A percentile compares a stretch with the other conserved stretches of the same genome.
These are phyloP conservation scores for Bombus confusus DNA, from an alignment of 1,140 invertebrate species.

Conservation along the genomic window DNA sequence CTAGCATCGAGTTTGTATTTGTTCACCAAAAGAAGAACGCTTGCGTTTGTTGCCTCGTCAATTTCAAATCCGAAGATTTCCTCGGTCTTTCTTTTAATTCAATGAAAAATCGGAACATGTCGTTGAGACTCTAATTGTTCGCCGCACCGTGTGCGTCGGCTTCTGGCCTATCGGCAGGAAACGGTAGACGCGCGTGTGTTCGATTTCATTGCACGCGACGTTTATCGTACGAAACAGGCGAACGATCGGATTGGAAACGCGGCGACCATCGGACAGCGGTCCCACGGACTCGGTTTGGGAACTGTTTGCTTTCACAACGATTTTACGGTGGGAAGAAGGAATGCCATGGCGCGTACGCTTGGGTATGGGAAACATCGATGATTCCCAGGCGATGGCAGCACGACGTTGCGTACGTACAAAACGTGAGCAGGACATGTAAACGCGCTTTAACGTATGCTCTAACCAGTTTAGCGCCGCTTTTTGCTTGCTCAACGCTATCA, in stretches of 20 bases:
- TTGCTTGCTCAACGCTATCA: neutral
- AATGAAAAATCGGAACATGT: no score
- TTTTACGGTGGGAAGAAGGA: slow-evolving; percentile 66
- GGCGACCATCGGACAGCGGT: slow-evolving; percentile 18
- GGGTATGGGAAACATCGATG: slow-evolving; percentile 73
- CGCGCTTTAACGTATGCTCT: slow-evolving; percentile 15
- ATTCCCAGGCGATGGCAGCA: slow-evolving; percentile 68
- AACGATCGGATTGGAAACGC: slow-evolving; percentile 21
- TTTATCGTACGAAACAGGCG: neutral
- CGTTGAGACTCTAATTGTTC: no score
- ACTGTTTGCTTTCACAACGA: slow-evolving; percentile 59
- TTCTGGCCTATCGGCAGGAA: neutral
- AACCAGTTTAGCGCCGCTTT: neutral
- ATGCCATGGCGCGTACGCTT: slow-evolving; percentile 40
- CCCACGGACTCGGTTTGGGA: slow-evolving; percentile 66
- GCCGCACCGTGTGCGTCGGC: no score
- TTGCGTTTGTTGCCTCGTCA: no score
- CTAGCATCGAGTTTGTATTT: no score
- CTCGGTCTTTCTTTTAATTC: no score
- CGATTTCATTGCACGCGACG: neutral
- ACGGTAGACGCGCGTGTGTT: neutral
- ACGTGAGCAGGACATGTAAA: slow-evolving; percentile 57
- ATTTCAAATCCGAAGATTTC: no score
- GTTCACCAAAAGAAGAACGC: no score
- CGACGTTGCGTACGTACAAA: slow-evolving; percentile 35